Conservation (phyloP, 2,797 vertebrate genomes). For the Hippopotamyrus pictus region DNA sequence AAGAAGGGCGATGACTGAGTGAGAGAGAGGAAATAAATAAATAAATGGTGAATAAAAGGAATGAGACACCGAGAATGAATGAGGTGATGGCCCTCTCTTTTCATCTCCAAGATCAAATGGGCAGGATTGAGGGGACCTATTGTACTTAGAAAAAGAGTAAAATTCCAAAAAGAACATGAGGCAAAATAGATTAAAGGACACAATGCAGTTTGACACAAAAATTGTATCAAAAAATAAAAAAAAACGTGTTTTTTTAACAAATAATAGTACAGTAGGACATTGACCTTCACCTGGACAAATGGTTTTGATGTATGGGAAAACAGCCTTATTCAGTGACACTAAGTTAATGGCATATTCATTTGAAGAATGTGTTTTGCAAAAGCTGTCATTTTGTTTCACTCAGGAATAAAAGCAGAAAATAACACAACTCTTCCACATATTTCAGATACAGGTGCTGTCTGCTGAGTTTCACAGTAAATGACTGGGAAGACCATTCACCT, state of each 20-base stretch:
- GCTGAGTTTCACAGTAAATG: conserved; percentile 22
- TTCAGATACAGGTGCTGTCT: conserved; percentile 20
- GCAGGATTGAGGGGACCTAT: conserved; percentile 1
- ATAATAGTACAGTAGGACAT: neutral
- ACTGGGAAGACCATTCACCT: conserved; percentile 27
- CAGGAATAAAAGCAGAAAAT: conserved; percentile 27
- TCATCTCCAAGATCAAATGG: conserved; percentile 13
- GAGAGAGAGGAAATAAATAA: conserved; percentile 2
- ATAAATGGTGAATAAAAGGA: neutral
- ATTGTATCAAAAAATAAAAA: neutral
- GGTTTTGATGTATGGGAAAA: neutral
- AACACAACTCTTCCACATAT: conserved; percentile 32
- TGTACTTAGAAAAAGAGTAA: neutral
- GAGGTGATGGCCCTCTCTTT: neutral
- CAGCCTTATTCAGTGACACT: neutral
- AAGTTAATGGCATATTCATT: neutral
- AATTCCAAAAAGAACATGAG: neutral
- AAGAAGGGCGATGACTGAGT: neutral
- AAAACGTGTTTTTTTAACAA: neutral
- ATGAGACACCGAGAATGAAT: neutral
- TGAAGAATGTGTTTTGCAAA: neutral
- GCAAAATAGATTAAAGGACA: conserved; percentile 31
- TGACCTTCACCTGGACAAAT: conserved; percentile 4
- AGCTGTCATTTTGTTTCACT: neutral
- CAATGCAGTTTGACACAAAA: neutral